Conservation (phyloP, 2,888 invertebrate genomes). For the Melinopterus prodromus region DNA sequence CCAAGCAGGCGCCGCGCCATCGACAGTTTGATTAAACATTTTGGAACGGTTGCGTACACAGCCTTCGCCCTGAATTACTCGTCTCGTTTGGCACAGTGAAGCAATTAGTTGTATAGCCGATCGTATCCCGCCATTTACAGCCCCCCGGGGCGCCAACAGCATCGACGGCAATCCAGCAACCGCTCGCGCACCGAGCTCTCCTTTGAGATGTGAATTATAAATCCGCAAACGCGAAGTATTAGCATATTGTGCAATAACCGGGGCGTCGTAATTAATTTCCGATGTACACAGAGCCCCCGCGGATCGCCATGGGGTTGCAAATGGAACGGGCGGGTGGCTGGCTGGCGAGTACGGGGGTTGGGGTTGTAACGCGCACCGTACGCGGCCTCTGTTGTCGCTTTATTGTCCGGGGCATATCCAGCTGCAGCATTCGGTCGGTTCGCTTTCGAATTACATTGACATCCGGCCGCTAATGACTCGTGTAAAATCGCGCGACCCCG, state of each 20-base stretch:
- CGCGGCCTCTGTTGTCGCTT: constrained; percentile 7
- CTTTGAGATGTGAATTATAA: constrained; percentile 34
- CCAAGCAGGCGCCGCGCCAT: not conserved
- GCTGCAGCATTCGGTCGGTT: constrained; percentile 16
- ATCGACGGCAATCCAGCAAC: constrained; percentile 10
- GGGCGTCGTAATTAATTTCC: constrained; percentile 31
- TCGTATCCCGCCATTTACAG: not conserved
- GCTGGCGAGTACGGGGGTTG: not conserved
- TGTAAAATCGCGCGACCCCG: constrained; percentile 19
- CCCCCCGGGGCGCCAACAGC: not conserved
- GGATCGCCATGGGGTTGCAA: not conserved
- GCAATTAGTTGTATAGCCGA: constrained; percentile 10
- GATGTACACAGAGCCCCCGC: constrained; percentile 19
- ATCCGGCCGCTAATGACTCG: constrained; percentile 21
- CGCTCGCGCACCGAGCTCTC: constrained; percentile 11
- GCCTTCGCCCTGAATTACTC: constrained; percentile 12
- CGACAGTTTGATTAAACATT: not conserved
- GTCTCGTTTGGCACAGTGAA: constrained; percentile 16
- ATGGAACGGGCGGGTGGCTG: not conserved
- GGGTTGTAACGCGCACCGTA: constrained; percentile 8
- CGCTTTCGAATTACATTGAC: constrained; percentile 25
- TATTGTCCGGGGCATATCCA: constrained; percentile 14
- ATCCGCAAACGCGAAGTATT: constrained; percentile 23
- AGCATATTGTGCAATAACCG: constrained; percentile 30
- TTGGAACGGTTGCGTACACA: not conserved